These are phyloP conservation scores for Onychostruthus taczanowskii DNA, from an alignment of 2,113 vertebrate genomes.

Conservation along the genomic window DNA sequence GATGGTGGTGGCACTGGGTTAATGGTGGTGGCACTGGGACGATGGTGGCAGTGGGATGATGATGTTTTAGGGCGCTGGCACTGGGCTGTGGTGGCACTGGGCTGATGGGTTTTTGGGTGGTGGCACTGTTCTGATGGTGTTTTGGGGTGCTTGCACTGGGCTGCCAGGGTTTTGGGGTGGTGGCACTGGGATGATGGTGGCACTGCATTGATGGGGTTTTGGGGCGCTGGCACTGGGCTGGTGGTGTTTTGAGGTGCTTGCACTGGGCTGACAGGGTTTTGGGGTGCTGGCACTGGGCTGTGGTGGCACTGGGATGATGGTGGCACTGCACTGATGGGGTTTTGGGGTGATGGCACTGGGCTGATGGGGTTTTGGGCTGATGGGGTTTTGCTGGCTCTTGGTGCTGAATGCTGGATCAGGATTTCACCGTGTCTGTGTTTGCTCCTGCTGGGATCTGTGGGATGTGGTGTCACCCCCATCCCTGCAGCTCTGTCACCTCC, in stretches of 20 bases:
- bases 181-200: background rate
- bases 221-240: background rate
- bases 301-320: too few species aligned
- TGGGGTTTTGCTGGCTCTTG: background rate
- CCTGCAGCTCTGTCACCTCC: background rate
- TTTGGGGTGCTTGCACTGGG: background rate
- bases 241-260: too few species aligned
- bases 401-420: background rate
- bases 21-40: too few species aligned
- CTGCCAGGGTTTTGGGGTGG: rapidly evolving
- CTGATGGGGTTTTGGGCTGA: background rate
- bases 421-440: rapidly evolving
- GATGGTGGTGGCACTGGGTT: background rate
- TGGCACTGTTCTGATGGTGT: background rate
- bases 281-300: background rate
- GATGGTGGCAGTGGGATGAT: too few species aligned
- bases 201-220: background rate
- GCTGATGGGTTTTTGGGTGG: background rate
- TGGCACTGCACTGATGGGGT: background rate
- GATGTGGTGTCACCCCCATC: rapidly evolving
- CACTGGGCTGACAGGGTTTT: background rate
- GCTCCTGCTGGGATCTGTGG: rapidly evolving
- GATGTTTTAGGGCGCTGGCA: too few species aligned
- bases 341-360: background rate
- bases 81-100: too few species aligned